A percentile compares a stretch with the other conserved stretches of the same genome.
phyloP scores from a whole-genome alignment of 2,113 vertebrate genomes.

The Mormoops blainvillei region DNA sequence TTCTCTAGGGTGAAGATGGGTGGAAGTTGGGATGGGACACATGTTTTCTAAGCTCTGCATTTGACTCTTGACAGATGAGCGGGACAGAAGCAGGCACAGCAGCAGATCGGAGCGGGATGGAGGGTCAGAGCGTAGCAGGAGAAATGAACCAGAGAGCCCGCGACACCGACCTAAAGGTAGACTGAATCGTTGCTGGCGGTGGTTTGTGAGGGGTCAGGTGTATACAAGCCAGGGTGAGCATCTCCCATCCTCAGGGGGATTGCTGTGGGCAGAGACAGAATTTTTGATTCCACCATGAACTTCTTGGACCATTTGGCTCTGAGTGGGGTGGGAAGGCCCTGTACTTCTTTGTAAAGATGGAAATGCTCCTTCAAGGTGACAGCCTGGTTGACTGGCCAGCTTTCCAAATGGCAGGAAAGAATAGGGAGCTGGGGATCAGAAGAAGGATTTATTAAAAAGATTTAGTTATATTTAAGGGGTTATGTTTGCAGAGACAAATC shows the following conservation, averaged over 20 bases:
- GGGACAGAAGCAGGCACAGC: constrained; percentile 84
- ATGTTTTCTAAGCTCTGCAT: not conserved
- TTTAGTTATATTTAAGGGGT: not conserved
- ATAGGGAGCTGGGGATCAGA: not conserved
- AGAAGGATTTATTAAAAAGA: not conserved
- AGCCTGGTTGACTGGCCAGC: not conserved
- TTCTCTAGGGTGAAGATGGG: not conserved
- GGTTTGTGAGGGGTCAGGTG: rapidly evolving
- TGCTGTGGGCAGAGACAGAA: not conserved
- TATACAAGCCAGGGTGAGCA: not conserved
- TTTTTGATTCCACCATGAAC: not conserved
- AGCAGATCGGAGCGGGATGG: constrained; percentile 83
- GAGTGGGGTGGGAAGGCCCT: not conserved
- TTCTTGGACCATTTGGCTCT: not conserved
- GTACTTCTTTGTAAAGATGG: not conserved
- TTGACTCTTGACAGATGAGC: constrained; percentile 82
- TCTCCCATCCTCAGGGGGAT: not conserved
- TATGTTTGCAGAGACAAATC: not conserved
- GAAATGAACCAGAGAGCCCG: constrained; percentile 89
- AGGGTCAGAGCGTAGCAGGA: constrained; percentile 87
- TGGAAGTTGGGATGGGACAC: not conserved
- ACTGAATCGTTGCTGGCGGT: not conserved
- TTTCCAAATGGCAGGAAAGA: not conserved
- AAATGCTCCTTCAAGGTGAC: not conserved
- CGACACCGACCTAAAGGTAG: constrained; percentile 90